Evolutionary conservation across 1,140 invertebrate genomes (phyloP).

Genomic region (Diprion similis): DNA sequence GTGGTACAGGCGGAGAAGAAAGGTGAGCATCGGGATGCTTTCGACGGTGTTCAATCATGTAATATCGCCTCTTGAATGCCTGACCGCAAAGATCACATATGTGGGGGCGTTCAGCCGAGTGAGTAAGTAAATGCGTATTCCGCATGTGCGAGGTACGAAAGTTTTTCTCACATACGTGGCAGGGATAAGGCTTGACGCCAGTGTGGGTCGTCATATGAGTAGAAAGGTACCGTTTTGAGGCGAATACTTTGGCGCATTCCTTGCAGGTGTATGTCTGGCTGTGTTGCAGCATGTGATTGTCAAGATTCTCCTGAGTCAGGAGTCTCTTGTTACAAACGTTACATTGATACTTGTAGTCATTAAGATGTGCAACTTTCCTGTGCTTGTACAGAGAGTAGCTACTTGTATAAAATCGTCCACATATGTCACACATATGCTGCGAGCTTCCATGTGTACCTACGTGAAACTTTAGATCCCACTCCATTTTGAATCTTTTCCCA

Average conservation of each 20-base stretch:
- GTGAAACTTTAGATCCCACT: conserved; percentile 56
- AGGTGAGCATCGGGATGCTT: conserved; percentile 41
- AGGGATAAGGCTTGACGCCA: conserved; percentile 67
- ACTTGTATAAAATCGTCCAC: conserved; percentile 39
- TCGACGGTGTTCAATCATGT: conserved; percentile 47
- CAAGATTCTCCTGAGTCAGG: conserved; percentile 36
- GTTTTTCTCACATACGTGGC: conserved; percentile 62
- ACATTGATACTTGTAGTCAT: conserved; percentile 41
- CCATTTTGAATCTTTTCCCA: conserved; percentile 57
- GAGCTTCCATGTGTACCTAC: conserved; percentile 39
- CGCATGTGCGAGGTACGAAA: conserved; percentile 36
- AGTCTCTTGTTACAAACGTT: conserved; percentile 39
- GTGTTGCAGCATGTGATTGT: conserved; percentile 43
- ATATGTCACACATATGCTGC: conserved; percentile 45
- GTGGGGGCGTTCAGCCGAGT: conserved; percentile 65
- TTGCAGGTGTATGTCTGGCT: conserved; percentile 46
- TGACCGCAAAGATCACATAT: conserved; percentile 68
- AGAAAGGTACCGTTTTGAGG: conserved; percentile 49
- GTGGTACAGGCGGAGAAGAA: conserved; percentile 34
- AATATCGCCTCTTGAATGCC: conserved; percentile 59
- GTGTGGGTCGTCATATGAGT: conserved; percentile 64
- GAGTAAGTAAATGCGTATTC: conserved; percentile 39
- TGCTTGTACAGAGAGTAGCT: conserved; percentile 41
- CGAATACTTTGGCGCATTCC: conserved; percentile 43
- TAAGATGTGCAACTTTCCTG: conserved; percentile 36